These are phyloP conservation scores for Spialia ferax DNA, from an alignment of 2,888 invertebrate species.

Conservation along the genomic window DNA sequence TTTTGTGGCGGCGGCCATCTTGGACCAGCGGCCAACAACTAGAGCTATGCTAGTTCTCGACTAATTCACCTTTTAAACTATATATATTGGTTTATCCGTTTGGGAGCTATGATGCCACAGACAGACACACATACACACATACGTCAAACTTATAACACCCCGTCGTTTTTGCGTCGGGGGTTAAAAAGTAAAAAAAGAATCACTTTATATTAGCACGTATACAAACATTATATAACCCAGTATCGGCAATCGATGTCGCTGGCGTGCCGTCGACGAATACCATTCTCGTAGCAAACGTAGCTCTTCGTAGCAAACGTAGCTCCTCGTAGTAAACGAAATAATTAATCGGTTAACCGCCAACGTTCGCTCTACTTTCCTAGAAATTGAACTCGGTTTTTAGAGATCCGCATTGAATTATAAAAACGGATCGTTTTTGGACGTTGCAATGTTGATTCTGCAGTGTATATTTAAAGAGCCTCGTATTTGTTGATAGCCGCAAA, in stretches of 20 bases:
- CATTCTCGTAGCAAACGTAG: slow-evolving; percentile 50
- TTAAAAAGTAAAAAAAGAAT: no score
- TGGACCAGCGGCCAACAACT: no score
- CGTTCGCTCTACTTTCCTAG: slow-evolving; percentile 65
- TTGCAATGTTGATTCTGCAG: background rate
- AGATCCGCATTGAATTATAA: slow-evolving; percentile 4
- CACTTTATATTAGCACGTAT: background rate
- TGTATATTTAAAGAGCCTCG: background rate
- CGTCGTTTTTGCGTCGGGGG: no score
- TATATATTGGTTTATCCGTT: no score
- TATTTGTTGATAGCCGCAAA: background rate
- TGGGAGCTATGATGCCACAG: no score
- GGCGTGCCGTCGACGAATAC: slow-evolving; percentile 64
- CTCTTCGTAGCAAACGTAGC: slow-evolving; percentile 52
- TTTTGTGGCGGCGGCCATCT: no score
- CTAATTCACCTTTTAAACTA: no score
- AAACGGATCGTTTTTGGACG: background rate
- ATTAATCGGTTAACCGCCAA: slow-evolving; percentile 78
- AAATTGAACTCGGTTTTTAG: slow-evolving; percentile 57
- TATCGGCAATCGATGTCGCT: slow-evolving; percentile 73
- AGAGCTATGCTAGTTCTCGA: no score
- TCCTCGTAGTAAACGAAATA: slow-evolving; percentile 71
- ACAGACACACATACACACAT: no score
- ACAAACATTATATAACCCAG: slow-evolving; percentile 55
- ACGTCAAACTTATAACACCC: no score